phyloP scores from a whole-genome alignment of 2,888 invertebrate genomes.

The Conomelus anceps region DNA sequence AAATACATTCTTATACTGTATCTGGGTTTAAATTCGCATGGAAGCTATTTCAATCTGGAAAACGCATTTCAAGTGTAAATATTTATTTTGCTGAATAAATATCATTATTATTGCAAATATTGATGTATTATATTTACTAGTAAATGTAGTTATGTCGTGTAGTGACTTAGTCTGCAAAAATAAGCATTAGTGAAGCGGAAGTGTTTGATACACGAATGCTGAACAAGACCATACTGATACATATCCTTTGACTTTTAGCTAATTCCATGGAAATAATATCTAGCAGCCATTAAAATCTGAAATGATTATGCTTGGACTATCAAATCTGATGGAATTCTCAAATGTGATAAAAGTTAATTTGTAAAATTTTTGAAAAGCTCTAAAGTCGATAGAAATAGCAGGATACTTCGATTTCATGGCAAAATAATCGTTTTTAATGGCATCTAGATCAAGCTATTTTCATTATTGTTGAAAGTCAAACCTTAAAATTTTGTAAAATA shows the following conservation, averaged over 20 bases:
- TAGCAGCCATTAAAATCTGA: not conserved
- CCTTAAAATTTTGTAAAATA: conserved; percentile 8
- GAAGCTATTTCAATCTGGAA: not conserved
- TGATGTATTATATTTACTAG: not conserved
- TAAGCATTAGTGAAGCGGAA: not conserved
- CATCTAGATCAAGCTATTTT: not conserved
- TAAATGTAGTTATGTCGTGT: not conserved
- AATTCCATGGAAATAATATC: not conserved
- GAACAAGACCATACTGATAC: not conserved
- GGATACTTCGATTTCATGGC: not conserved
- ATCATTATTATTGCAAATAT: not conserved
- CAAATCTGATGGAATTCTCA: not conserved
- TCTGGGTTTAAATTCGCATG: not conserved
- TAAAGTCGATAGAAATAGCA: not conserved
- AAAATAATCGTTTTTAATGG: not conserved
- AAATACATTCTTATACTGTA: too few relatives aligned
- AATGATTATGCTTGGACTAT: not conserved
- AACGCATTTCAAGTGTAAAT: not conserved
- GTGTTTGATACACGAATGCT: not conserved
- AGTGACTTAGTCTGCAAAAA: not conserved
- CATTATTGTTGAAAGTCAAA: not conserved
- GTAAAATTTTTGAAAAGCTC: not conserved
- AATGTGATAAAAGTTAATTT: not conserved
- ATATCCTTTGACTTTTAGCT: not conserved
- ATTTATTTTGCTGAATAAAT: not conserved